These are phyloP conservation scores for Philereme vetulata DNA, from an alignment of 2,888 invertebrate genomes.

Conservation along the genomic window DNA sequence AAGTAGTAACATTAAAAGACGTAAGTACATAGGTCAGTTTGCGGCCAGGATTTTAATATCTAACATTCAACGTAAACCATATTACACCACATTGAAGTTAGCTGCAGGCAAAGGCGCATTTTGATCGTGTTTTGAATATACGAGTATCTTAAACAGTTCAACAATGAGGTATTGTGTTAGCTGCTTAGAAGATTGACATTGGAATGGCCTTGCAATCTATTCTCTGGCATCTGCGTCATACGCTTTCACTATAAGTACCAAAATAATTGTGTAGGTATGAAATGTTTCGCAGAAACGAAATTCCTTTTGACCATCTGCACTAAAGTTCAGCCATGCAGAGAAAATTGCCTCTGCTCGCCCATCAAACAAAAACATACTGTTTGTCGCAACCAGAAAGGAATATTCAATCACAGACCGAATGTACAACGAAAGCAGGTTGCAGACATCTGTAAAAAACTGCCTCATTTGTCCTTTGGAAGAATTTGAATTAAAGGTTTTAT, in stretches of 20 bases:
- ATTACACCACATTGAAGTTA: no score
- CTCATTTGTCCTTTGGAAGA: no score
- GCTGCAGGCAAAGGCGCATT: no score
- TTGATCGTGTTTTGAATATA: no score
- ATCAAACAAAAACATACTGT: constrained; percentile 28
- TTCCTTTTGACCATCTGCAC: not conserved
- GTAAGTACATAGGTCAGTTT: constrained; percentile 1
- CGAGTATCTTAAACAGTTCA: no score
- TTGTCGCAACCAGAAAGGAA: constrained; percentile 46
- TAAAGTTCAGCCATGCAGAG: constrained; percentile 13
- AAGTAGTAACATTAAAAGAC: no score
- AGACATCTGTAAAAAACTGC: no score
- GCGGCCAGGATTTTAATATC: not conserved
- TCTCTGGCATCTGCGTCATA: constrained; percentile 1
- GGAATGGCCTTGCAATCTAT: constrained; percentile 3
- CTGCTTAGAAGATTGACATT: not conserved
- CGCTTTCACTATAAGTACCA: not conserved
- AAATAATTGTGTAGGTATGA: not conserved
- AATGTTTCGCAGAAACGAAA: not conserved
- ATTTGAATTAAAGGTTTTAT: no score
- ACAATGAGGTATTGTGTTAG: constrained; percentile 7
- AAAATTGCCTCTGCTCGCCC: constrained; percentile 18
- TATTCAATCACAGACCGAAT: constrained; percentile 56
- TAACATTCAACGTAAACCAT: not conserved
- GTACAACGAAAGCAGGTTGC: constrained; percentile 36